Conservation (phyloP, 2,797 vertebrate genomes). For the Lithobates sylvaticus region DNA sequence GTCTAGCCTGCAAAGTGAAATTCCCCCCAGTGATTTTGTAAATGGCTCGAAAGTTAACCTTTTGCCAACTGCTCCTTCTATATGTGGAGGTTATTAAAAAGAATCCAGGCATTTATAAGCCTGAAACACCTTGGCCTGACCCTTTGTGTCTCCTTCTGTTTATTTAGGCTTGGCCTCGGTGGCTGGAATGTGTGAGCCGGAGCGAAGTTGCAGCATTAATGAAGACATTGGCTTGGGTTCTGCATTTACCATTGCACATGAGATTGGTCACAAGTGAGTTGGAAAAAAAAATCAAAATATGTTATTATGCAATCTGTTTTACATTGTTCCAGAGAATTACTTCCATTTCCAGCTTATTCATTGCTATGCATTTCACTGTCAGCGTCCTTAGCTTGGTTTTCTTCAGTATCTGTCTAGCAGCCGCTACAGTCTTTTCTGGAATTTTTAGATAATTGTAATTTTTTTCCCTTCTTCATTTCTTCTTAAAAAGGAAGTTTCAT, state of each 20-base stretch:
- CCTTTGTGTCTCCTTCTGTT: slow-evolving; percentile 85
- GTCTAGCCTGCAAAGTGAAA: slow-evolving; percentile 86
- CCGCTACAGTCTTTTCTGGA: neutral
- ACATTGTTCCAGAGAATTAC: slow-evolving; percentile 57
- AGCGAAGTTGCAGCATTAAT: slow-evolving; percentile 99
- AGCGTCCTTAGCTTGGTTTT: slow-evolving; percentile 28
- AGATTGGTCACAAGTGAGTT: slow-evolving; percentile 99
- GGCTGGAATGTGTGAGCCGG: slow-evolving; percentile 99
- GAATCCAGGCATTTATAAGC: slow-evolving; percentile 85
- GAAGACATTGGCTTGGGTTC: slow-evolving; percentile 98
- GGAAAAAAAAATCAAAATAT: slow-evolving; percentile 73
- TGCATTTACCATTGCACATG: slow-evolving; percentile 98
- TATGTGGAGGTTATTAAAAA: slow-evolving; percentile 81
- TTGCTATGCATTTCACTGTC: slow-evolving; percentile 41
- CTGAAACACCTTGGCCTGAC: slow-evolving; percentile 87
- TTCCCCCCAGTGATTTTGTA: slow-evolving; percentile 83
- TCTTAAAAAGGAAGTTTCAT: neutral
- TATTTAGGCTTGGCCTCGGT: slow-evolving; percentile 96
- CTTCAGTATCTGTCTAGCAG: slow-evolving; percentile 15
- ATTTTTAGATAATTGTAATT: slow-evolving; percentile 7
- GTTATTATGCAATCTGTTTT: slow-evolving; percentile 66
- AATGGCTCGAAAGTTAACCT: slow-evolving; percentile 86
- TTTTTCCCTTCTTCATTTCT: neutral
- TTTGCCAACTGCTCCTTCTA: slow-evolving; percentile 82
- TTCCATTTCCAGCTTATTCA: slow-evolving; percentile 55